Evolutionary conservation across 2,113 vertebrate species (phyloP).

Genomic region (Geothlypis trichas): DNA sequence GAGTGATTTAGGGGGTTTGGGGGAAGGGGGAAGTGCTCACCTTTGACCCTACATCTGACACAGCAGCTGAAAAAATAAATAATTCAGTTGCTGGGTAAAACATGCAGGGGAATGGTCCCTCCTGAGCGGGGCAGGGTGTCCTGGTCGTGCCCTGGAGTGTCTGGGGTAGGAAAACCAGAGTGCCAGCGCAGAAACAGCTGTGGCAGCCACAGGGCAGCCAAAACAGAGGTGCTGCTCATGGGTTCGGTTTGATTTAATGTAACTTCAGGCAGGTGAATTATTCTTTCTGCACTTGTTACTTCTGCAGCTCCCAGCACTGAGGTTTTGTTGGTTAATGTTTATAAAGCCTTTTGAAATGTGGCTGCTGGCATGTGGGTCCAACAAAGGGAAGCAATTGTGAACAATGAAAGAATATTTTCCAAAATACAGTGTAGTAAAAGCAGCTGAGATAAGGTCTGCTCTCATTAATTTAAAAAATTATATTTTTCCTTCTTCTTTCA

Average conservation of each 20-base stretch:
- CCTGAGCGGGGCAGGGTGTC: accelerated
- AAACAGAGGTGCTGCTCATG: accelerated
- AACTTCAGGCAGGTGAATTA: background rate
- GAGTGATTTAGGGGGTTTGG: background rate
- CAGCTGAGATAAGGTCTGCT: constrained; percentile 50
- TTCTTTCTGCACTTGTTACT: background rate
- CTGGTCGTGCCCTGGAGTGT: background rate
- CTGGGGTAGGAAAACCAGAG: background rate
- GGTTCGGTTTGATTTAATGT: background rate
- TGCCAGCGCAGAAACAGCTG: accelerated
- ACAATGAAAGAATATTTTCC: background rate
- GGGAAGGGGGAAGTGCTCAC: background rate
- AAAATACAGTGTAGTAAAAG: constrained; percentile 1
- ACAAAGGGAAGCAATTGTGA: constrained; percentile 10
- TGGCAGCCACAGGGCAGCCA: background rate
- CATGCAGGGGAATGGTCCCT: accelerated
- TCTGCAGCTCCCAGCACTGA: background rate
- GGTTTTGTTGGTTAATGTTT: constrained; percentile 30
- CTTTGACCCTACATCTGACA: background rate
- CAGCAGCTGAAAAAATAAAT: background rate
- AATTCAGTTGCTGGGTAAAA: background rate
- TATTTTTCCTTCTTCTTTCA: constrained; percentile 51
- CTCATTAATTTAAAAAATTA: constrained; percentile 59
- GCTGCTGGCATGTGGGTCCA: background rate
- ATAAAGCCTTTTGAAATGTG: constrained; percentile 30